A percentile compares a stretch with the other conserved stretches of the same genome.
Evolutionary conservation across 2,113 vertebrate genomes (phyloP).

Genomic region (Plotosus lineatus): DNA sequence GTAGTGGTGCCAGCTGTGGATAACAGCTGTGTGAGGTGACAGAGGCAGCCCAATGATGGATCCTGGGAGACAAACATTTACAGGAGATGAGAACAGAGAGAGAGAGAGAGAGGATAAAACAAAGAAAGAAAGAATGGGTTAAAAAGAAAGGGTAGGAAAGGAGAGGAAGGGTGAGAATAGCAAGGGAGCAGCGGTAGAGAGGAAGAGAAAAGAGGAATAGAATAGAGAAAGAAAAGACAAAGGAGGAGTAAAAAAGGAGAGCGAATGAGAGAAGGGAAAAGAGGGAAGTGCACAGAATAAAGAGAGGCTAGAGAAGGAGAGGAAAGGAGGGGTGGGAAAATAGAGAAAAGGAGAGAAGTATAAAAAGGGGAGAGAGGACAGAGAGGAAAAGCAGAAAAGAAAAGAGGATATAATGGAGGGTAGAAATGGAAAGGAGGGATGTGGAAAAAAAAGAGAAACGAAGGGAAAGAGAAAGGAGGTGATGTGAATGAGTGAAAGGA

Average conservation of each 20-base stretch:
- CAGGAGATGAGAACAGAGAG: background rate
- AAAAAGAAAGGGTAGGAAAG: background rate
- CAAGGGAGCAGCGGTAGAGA: background rate
- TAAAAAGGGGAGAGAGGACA: too few species aligned
- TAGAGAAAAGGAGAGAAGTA: too few species aligned
- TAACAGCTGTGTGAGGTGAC: conserved; percentile 20
- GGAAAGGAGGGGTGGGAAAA: too few species aligned
- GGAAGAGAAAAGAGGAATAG: too few species aligned
- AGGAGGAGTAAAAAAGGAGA: too few species aligned
- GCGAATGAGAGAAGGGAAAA: too few species aligned
- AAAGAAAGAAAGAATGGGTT: background rate
- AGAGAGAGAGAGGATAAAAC: background rate
- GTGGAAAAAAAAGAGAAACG: background rate
- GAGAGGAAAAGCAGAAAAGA: background rate
- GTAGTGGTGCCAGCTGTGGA: background rate
- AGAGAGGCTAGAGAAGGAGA: too few species aligned
- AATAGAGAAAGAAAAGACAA: too few species aligned
- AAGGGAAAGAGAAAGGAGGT: too few species aligned
- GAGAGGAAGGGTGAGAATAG: background rate
- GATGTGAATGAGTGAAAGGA: background rate
- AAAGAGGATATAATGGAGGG: too few species aligned
- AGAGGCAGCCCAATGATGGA: background rate
- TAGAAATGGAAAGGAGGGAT: background rate
- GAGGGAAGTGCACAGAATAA: too few species aligned
- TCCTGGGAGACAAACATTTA: background rate